These are phyloP conservation scores for Ypsolopha sequella DNA, from an alignment of 2,888 invertebrate genomes.

Conservation along the genomic window DNA sequence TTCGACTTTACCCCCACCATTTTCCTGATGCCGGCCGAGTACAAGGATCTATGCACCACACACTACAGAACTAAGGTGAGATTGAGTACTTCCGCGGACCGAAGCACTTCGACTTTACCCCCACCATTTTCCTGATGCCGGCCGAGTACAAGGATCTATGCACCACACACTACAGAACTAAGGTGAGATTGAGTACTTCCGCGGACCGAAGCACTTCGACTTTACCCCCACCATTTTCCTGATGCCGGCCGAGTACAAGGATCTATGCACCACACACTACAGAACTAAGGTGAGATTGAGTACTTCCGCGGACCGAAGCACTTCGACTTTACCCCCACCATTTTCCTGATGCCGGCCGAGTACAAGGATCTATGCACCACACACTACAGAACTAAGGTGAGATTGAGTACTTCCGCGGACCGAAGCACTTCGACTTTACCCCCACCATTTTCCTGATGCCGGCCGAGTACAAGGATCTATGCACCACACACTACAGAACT, in stretches of 20 bases:
- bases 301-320: conserved; percentile 86
- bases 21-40: conserved; percentile 94
- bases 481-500: conserved; percentile 77
- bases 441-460: conserved; percentile 97
- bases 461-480: conserved; percentile 83
- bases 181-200: conserved; percentile 87
- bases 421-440: conserved; percentile 93
- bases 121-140: conserved; percentile 95
- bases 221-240: conserved; percentile 96
- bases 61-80: conserved; percentile 84
- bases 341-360: conserved; percentile 94
- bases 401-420: conserved; percentile 88
- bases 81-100: conserved; percentile 89
- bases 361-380: conserved; percentile 79
- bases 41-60: conserved; percentile 77
- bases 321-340: conserved; percentile 95
- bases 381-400: conserved; percentile 84
- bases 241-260: conserved; percentile 90
- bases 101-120: conserved; percentile 94
- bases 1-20: conserved; percentile 97
- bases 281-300: conserved; percentile 92
- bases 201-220: conserved; percentile 90
- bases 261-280: conserved; percentile 73
- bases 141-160: conserved; percentile 85
- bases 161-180: conserved; percentile 78